phyloP scores from a whole-genome alignment of 2,888 invertebrate species.

The Enoplolaimus lenunculus region DNA sequence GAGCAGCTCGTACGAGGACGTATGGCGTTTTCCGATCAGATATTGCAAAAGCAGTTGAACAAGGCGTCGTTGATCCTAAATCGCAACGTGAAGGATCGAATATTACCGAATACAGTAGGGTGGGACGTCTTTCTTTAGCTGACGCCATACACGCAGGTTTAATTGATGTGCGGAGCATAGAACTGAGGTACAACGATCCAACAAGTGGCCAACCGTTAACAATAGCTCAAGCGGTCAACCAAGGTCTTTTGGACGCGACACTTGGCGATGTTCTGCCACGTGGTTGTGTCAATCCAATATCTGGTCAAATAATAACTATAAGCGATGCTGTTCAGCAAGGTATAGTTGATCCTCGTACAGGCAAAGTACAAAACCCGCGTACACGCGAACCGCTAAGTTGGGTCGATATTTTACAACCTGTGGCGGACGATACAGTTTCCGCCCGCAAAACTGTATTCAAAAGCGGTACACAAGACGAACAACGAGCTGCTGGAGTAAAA shows the following conservation, averaged over 20 bases:
- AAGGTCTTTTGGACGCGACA: constrained; percentile 39
- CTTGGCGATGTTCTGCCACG: constrained; percentile 37
- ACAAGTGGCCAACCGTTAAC: constrained; percentile 29
- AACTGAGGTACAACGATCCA: constrained; percentile 31
- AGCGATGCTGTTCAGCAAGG: constrained; percentile 56
- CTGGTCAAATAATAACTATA: constrained; percentile 34
- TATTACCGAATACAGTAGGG: constrained; percentile 39
- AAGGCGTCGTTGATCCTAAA: constrained; percentile 57
- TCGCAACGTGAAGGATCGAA: constrained; percentile 42
- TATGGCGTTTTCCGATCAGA: constrained; percentile 39
- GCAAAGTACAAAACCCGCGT: constrained; percentile 62
- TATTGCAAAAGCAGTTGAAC: constrained; percentile 53
- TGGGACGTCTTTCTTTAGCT: constrained; percentile 61
- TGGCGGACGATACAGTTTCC: constrained; percentile 35
- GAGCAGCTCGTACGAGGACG: constrained; percentile 37
- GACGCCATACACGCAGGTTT: constrained; percentile 68
- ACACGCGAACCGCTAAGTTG: constrained; percentile 50
- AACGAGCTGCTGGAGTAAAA: constrained; percentile 34
- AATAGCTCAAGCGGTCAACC: constrained; percentile 36
- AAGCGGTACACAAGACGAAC: constrained; percentile 36
- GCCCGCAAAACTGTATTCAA: neutral
- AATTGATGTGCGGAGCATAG: constrained; percentile 50
- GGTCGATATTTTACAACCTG: constrained; percentile 36
- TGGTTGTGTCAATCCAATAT: constrained; percentile 35
- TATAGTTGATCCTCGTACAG: constrained; percentile 69